Conservation (phyloP, 2,888 invertebrate genomes). For the Volucella bombylans region DNA sequence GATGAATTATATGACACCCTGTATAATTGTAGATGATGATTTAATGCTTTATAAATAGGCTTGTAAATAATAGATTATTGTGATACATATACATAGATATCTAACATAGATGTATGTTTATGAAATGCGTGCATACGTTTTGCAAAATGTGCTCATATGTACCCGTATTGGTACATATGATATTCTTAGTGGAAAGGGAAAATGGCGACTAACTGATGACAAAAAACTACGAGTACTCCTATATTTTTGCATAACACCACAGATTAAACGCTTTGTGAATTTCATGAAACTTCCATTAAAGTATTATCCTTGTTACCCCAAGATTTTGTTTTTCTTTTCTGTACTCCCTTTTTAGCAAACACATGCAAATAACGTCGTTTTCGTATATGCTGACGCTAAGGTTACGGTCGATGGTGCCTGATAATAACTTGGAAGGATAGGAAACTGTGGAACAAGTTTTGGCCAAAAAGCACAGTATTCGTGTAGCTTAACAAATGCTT, state of each 20-base stretch:
- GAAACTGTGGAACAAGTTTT: slow-evolving; percentile 53
- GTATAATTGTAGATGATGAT: too few relatives aligned
- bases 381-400: slow-evolving; percentile 58
- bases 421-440: slow-evolving; percentile 43
- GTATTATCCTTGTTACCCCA: slow-evolving; percentile 57
- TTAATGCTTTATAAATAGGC: too few relatives aligned
- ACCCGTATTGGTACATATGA: not conserved
- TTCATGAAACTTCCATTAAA: slow-evolving; percentile 70
- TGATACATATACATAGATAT: too few relatives aligned
- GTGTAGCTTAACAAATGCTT: slow-evolving; percentile 68
- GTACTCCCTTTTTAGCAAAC: slow-evolving; percentile 24
- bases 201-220: slow-evolving; percentile 35
- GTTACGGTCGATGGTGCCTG: slow-evolving; percentile 60
- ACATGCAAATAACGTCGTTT: slow-evolving; percentile 66
- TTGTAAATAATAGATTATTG: too few relatives aligned
- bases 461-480: slow-evolving; percentile 61
- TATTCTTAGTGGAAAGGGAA: slow-evolving; percentile 10
- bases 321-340: not conserved
- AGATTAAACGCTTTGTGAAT: slow-evolving; percentile 67
- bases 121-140: too few relatives aligned
- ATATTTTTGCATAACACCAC: slow-evolving; percentile 59
- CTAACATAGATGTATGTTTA: too few relatives aligned
- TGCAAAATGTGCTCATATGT: too few relatives aligned
- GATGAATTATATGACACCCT: too few relatives aligned
- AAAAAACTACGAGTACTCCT: slow-evolving; percentile 29